These are phyloP conservation scores for Pyrgus malvae DNA, from an alignment of 2,888 invertebrate species.

Conservation along the genomic window DNA sequence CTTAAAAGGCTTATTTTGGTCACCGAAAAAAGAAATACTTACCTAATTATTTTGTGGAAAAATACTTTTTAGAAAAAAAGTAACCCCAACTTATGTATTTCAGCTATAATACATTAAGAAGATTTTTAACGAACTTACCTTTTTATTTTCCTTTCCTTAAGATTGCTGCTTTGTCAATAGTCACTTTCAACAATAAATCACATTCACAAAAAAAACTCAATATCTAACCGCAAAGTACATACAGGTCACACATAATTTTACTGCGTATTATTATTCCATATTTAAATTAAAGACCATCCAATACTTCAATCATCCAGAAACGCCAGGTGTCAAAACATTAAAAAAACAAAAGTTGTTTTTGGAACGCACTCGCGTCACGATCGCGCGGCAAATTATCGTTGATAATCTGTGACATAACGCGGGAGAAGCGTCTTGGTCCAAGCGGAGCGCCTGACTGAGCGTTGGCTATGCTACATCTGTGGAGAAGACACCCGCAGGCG, in stretches of 20 bases:
- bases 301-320: neutral
- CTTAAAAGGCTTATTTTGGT: no score
- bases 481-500: conserved; percentile 30
- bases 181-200: neutral
- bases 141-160: no score
- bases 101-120: no score
- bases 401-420: conserved; percentile 37
- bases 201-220: neutral
- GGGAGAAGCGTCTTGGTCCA: conserved; percentile 43
- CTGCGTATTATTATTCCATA: no score
- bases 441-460: conserved; percentile 44
- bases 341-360: conserved; percentile 21
- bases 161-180: no score
- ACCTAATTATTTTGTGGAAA: no score
- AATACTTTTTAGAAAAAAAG: no score
- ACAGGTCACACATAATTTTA: no score
- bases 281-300: neutral
- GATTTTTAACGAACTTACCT: no score
- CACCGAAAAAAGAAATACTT: no score
- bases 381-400: conserved; percentile 32
- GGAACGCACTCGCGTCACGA: conserved; percentile 30
- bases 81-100: no score
- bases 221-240: neutral
- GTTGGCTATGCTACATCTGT: conserved; percentile 5
- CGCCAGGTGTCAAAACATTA: neutral